Evolutionary conservation across 2,113 vertebrate species (phyloP), one percentile per base, ranked within the genome.

Genomic region (Dasypus novemcinctus): DNA sequence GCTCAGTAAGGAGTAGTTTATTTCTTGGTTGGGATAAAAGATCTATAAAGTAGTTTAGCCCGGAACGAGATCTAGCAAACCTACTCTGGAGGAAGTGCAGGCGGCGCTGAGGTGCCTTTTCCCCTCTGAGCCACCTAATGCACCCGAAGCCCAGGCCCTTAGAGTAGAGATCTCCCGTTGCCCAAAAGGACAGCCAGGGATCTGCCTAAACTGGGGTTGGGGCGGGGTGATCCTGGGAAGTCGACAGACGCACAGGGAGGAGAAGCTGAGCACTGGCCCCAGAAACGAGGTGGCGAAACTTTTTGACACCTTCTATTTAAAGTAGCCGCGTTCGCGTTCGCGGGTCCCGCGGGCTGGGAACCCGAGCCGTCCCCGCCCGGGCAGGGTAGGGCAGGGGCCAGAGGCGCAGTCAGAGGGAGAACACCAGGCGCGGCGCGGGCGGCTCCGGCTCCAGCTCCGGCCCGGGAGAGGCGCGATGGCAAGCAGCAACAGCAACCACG

Each of bases 221-320:
- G 14, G 82, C 41, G 57, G 57, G 59, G 75, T 41, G 41, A 78
- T 12, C 11, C 7, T 27, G 90, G 68, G 23, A 20, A 21, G 27
- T 79, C 92, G 97, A 95, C 96, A 43, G 74, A 14, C 12, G 20
- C 7, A 3, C 38, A 4, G 49, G 46, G 25, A 57, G 78, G 76
- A 80, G 91, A 93, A 66, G 91, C 95, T 7, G 88, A 97, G 96
- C 84, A 72, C 36, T 75, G 83, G 96, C 96, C 96, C 96, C 96
- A 71, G 94, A 78, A 0, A 63, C 93, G 94, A 10, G 1, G 81
- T 3, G 96, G 98, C 96, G 94, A 97, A 95, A 97, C 97, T 97
- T 96, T 27, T 1, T 85, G 95, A 92, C 90, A 81, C 90, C 74
- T 98, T 98, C 99, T 99, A 99, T 99, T 99, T 99, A 98, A 98